Conservation (phyloP, 2,888 invertebrate genomes). For the Lochmaea crataegi region DNA sequence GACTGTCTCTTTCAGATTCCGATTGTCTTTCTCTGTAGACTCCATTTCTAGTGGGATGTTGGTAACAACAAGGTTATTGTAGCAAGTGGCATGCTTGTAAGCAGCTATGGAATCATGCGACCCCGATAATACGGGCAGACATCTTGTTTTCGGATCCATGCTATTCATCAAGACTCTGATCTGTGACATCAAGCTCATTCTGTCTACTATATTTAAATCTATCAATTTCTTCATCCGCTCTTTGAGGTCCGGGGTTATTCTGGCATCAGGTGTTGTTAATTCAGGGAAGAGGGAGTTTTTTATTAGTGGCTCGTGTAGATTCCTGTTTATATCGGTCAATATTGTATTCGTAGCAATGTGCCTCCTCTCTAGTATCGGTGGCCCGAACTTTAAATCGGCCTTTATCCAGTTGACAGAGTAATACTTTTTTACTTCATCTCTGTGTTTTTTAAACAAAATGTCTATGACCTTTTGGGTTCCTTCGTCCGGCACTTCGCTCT, state of each 20-base stretch:
- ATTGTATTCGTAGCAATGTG: background rate
- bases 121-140: background rate
- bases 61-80: background rate
- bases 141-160: background rate
- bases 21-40: background rate
- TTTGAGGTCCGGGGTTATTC: background rate
- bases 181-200: background rate
- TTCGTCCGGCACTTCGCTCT: background rate
- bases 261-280: background rate
- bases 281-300: background rate
- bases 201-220: background rate
- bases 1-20: background rate
- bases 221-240: background rate
- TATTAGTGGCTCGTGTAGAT: background rate
- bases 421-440: background rate
- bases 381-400: background rate
- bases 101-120: background rate
- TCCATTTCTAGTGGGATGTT: too few relatives aligned
- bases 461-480: background rate
- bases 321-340: background rate
- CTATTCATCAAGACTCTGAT: background rate
- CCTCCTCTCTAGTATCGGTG: slow-evolving; percentile 1
- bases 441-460: background rate
- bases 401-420: background rate
- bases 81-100: background rate